Percentiles rank a stretch among this genome's conserved stretches.
phyloP scores from a whole-genome alignment of 2,888 invertebrate genomes.

The Eremobia ochroleuca region DNA sequence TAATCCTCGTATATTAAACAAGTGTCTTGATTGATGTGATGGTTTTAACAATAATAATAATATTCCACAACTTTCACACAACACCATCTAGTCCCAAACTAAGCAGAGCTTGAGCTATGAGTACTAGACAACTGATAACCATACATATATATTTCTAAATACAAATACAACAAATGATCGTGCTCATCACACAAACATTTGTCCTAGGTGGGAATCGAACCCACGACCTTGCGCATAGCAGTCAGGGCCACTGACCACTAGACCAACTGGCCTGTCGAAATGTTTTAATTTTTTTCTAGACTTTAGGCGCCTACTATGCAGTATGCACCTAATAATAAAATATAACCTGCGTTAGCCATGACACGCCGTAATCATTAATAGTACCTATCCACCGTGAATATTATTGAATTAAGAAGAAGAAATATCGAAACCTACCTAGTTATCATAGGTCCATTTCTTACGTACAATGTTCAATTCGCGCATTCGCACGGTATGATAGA shows the following conservation, averaged over 20 bases:
- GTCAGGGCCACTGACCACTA: no score
- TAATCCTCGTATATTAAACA: not conserved
- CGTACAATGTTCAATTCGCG: conserved; percentile 1
- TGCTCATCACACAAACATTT: no score
- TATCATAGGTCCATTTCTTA: not conserved
- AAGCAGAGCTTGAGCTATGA: no score
- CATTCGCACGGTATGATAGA: not conserved
- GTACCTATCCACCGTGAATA: not conserved
- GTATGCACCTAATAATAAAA: not conserved
- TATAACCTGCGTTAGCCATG: not conserved
- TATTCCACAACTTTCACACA: no score
- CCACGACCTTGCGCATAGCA: no score
- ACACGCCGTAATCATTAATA: conserved; percentile 3
- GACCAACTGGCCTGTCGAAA: no score
- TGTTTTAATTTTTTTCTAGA: not conserved
- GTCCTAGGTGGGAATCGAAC: no score
- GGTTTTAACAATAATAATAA: no score
- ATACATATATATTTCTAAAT: no score
- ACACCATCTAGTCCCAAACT: no score
- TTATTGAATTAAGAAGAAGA: not conserved
- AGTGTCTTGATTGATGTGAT: not conserved
- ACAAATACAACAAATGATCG: no score
- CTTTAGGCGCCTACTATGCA: not conserved
- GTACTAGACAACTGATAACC: no score
- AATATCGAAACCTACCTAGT: not conserved